These are phyloP conservation scores for Aquatica leii DNA, from an alignment of 2,888 invertebrate species.

Conservation along the genomic window DNA sequence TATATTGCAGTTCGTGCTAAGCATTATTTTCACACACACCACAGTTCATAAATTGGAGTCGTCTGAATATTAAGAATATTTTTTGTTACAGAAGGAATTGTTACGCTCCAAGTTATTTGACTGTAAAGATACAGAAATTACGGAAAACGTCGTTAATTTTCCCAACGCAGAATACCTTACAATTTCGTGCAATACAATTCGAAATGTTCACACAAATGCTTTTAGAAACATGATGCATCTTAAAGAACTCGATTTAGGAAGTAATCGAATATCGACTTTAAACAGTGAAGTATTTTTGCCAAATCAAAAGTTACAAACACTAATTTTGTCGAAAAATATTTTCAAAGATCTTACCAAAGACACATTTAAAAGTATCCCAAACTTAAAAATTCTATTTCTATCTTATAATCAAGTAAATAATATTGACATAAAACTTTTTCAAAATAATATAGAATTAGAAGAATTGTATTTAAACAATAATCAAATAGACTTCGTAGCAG, in stretches of 20 bases:
- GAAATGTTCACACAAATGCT: conserved; percentile 27
- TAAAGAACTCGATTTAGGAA: conserved; percentile 29
- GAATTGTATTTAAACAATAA: conserved; percentile 40
- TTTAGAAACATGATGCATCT: conserved; percentile 33
- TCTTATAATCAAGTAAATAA: conserved; percentile 37
- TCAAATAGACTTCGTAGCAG: conserved; percentile 26
- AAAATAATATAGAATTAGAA: conserved; percentile 29
- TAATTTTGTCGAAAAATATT: conserved; percentile 37
- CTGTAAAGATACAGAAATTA: conserved; percentile 10
- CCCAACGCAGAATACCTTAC: conserved; percentile 28
- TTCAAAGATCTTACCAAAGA: conserved; percentile 35
- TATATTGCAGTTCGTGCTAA: too few relatives aligned
- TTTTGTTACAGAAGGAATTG: conserved; percentile 6
- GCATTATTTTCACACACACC: too few relatives aligned
- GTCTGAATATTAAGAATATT: too few relatives aligned
- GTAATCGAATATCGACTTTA: conserved; percentile 33
- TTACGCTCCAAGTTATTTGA: background rate
- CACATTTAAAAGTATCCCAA: conserved; percentile 32
- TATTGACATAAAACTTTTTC: conserved; percentile 35
- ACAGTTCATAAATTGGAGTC: too few relatives aligned
- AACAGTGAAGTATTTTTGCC: conserved; percentile 36
- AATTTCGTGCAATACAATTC: conserved; percentile 30
- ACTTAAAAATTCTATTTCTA: conserved; percentile 34
- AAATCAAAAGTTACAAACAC: conserved; percentile 24
- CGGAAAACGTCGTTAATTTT: conserved; percentile 30